A percentile compares a stretch with the other conserved stretches of the same genome.
These are phyloP conservation scores for Prionailurus viverrinus DNA, from an alignment of 2,113 vertebrate species.

Conservation along the genomic window DNA sequence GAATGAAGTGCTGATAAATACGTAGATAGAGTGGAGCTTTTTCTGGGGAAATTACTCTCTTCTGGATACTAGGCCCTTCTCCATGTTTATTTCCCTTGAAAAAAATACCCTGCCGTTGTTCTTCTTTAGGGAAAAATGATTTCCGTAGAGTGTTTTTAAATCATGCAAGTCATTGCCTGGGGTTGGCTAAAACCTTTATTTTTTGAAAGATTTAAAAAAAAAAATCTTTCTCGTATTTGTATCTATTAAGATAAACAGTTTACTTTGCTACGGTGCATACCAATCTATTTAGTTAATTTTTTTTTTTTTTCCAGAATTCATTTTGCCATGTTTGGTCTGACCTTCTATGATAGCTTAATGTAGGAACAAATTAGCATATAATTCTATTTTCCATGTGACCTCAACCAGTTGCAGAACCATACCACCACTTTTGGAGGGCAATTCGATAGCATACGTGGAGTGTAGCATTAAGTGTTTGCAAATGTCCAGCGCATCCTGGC, in stretches of 20 bases:
- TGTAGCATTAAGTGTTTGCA: neutral
- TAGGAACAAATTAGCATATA: conserved; percentile 80
- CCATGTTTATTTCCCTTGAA: neutral
- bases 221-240: conserved; percentile 51
- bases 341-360: conserved; percentile 75
- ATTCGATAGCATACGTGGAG: neutral
- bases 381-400: conserved; percentile 77
- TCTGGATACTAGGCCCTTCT: neutral
- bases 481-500: neutral
- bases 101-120: neutral
- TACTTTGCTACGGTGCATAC: conserved; percentile 54
- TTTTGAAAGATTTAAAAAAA: conserved; percentile 48
- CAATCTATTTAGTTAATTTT: conserved; percentile 64
- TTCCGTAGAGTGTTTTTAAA: conserved; percentile 62
- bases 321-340: conserved; percentile 61
- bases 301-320: conserved; percentile 64
- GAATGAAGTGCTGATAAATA: conserved; percentile 24
- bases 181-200: conserved; percentile 49
- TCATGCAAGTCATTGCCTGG: neutral
- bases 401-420: conserved; percentile 48
- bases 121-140: neutral
- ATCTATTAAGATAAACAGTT: conserved; percentile 70
- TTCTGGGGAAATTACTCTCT: conserved; percentile 17
- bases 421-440: neutral
- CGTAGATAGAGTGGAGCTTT: neutral